phyloP scores from a whole-genome alignment of 1,140 invertebrate genomes.

The Saccostrea echinata region DNA sequence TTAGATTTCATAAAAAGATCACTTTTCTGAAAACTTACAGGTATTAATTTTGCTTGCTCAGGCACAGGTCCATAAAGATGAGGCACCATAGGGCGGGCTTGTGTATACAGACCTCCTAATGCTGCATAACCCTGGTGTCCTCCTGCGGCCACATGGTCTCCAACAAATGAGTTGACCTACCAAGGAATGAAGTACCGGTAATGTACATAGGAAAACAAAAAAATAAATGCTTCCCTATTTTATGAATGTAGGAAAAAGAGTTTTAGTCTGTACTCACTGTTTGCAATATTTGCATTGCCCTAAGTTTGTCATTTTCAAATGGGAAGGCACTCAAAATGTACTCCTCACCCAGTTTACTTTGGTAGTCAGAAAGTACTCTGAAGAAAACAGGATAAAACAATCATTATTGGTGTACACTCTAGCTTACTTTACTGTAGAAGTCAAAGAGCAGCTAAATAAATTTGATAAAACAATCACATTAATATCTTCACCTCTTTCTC shows the following conservation, averaged over 20 bases:
- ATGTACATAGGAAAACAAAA: background rate
- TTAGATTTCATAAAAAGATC: background rate
- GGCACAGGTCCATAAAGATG: slow-evolving; percentile 75
- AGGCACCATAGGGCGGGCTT: slow-evolving; percentile 73
- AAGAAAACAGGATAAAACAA: background rate
- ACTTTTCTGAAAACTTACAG: slow-evolving; percentile 65
- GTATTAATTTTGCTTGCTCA: slow-evolving; percentile 65
- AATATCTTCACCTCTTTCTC: background rate
- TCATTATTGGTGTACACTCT: background rate
- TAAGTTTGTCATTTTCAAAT: slow-evolving; percentile 75
- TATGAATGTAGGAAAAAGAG: background rate
- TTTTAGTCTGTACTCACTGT: slow-evolving; percentile 71
- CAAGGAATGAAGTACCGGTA: slow-evolving; percentile 43
- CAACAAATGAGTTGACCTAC: slow-evolving; percentile 75
- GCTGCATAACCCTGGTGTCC: slow-evolving; percentile 78
- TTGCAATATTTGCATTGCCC: slow-evolving; percentile 72
- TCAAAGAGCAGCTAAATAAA: too few relatives aligned
- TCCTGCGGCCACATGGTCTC: slow-evolving; percentile 73
- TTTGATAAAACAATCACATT: too few relatives aligned
- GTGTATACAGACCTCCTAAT: slow-evolving; percentile 76
- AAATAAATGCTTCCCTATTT: background rate
- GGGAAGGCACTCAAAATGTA: slow-evolving; percentile 76
- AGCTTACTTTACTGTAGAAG: too few relatives aligned
- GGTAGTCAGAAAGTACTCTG: slow-evolving; percentile 74
- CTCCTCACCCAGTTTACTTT: slow-evolving; percentile 75